Evolutionary conservation across 2,888 invertebrate species (phyloP).

Genomic region (Cantharis nigra): DNA sequence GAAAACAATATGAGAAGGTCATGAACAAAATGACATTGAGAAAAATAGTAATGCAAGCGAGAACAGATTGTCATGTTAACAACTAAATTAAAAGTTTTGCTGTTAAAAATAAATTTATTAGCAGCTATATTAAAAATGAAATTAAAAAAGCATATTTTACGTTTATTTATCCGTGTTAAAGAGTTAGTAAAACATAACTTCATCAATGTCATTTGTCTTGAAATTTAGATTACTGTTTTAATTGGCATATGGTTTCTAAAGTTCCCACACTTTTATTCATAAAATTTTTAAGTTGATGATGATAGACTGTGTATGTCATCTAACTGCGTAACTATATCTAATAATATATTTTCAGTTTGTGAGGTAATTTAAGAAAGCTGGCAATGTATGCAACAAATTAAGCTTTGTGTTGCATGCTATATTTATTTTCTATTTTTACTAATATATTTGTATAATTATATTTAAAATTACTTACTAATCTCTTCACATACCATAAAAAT

Average conservation of each 20-base stretch:
- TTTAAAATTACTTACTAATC: background rate
- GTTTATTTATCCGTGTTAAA: background rate
- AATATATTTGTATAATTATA: background rate
- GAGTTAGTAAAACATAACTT: background rate
- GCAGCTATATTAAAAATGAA: background rate
- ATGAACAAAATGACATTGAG: no score
- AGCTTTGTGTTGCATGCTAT: constrained; percentile 9
- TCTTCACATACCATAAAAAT: background rate
- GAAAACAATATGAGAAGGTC: no score
- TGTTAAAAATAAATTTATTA: background rate
- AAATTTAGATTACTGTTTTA: background rate
- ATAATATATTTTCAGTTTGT: constrained; percentile 10
- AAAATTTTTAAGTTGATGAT: background rate
- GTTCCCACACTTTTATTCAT: background rate
- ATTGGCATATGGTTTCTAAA: background rate
- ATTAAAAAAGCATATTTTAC: background rate
- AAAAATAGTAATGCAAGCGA: no score
- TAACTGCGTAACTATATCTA: constrained; percentile 4
- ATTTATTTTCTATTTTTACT: constrained; percentile 4
- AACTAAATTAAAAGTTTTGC: background rate
- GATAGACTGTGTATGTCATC: background rate
- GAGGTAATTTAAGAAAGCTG: constrained; percentile 13
- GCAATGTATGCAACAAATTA: constrained; percentile 7
- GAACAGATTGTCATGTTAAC: background rate
- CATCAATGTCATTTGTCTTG: background rate